Evolutionary conservation across 2,113 vertebrate species (phyloP).

Genomic region (Myanophis thanlyinensis): DNA sequence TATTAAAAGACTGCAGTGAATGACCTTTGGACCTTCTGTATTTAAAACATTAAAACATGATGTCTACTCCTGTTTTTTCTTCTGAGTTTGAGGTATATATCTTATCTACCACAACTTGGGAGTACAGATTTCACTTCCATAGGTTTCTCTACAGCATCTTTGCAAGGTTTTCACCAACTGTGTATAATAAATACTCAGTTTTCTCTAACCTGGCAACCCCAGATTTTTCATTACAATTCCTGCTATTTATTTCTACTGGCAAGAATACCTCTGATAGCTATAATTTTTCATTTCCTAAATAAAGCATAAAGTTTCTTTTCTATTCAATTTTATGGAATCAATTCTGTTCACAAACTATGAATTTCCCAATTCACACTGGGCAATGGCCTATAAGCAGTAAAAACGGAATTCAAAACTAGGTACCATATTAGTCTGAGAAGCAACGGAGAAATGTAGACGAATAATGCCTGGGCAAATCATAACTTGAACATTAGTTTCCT

Average conservation of each 20-base stretch:
- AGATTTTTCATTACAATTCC: not conserved
- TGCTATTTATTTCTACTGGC: not conserved
- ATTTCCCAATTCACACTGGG: not conserved
- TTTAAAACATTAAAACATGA: not conserved
- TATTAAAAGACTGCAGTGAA: not conserved
- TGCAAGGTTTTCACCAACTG: not conserved
- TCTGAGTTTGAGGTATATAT: too few relatives aligned
- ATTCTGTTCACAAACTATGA: not conserved
- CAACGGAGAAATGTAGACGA: not conserved
- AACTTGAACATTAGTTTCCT: constrained; percentile 9
- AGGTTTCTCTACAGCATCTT: not conserved
- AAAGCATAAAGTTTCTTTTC: not conserved
- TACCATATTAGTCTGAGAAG: not conserved
- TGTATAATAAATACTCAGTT: not conserved
- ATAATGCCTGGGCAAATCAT: not conserved
- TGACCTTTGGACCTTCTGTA: not conserved
- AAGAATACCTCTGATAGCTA: not conserved
- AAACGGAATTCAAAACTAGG: not conserved
- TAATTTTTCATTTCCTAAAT: not conserved
- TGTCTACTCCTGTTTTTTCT: not conserved
- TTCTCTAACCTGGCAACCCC: not conserved
- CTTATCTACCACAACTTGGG: not conserved
- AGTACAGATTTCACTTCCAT: not conserved
- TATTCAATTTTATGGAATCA: not conserved
- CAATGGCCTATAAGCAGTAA: not conserved